These are phyloP conservation scores for Zygogramma bicolorata DNA, from an alignment of 2,888 invertebrate species.

Conservation along the genomic window DNA sequence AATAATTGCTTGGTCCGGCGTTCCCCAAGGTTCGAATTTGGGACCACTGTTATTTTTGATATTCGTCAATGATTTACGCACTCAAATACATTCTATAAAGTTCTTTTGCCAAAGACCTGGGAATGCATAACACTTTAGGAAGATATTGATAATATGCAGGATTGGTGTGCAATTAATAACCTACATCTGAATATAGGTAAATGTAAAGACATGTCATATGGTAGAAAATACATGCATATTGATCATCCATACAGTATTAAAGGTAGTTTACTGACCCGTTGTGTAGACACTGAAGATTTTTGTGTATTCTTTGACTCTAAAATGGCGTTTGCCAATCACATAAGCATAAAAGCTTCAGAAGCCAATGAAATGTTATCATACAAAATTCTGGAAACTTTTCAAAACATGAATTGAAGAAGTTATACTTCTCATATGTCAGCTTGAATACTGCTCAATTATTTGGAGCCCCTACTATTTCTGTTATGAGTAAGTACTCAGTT, in stretches of 20 bases:
- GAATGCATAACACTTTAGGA: background rate
- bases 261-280: background rate
- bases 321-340: constrained; percentile 2
- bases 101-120: background rate
- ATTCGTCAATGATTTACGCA: background rate
- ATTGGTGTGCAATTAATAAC: constrained; percentile 4
- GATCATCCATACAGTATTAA: background rate
- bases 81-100: background rate
- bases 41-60: background rate
- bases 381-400: background rate
- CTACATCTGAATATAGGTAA: no score
- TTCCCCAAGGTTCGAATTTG: background rate
- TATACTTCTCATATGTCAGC: background rate
- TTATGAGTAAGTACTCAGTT: background rate
- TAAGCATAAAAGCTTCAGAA: constrained; percentile 1
- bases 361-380: background rate
- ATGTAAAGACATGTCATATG: background rate
- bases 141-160: constrained; percentile 5
- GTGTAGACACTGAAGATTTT: background rate
- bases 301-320: constrained; percentile 10
- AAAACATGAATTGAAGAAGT: background rate
- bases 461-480: background rate
- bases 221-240: background rate
- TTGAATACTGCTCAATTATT: background rate
- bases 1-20: background rate